Base-by-base conservation (phyloP, 2,888 invertebrate species). In the Melieria picta region DNA sequence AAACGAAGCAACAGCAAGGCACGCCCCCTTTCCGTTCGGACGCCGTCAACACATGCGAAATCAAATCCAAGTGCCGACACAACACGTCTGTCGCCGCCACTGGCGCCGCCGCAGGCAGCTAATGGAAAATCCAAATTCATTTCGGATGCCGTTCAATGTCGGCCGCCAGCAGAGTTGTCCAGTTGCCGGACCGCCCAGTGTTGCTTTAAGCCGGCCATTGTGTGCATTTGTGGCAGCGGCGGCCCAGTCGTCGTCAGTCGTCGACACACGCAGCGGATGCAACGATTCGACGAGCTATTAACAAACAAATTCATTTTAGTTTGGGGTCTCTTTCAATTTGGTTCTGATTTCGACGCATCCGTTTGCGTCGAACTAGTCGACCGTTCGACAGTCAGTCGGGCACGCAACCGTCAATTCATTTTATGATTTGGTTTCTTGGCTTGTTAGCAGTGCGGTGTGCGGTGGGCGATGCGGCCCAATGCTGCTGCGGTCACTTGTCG, bases 311-410 rank as follows among this genome's bases (percentile, higher is more conserved):
- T 65, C 65, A 65, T 65, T 45, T 56, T 45, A 10, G 42, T 55
- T 65, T 46, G 45, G 65, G 56, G n/a, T n/a, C 46, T 65, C 30
- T 30, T 56, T 57, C 65, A 65, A 65, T 55, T 65, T 65, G 46
- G 55, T 55, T 43, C n/a, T 65, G 65, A 65, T 65, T 52, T 65
- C 30, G 30, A 30, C 30, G 30, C 30, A 30, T 30, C 30, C 30
- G 30, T 30, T 30, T 30, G 30, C 30, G 2, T 30, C 30, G 30
- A 30, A 30, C 30, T 30, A 30, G 1, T 30, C 30, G 30, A 16
- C 43, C 42, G 30, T 58, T 2, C 42, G 58, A 1, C 50, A 11
- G 50, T 10, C 9, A 50, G 50, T 50, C 11, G 50, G 9, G 9
- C 50, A 50, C 11, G 13, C 16, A 58, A 58, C 16, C 42, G 58